Evolutionary conservation across 1,140 invertebrate species (phyloP), one percentile per base, ranked within the genome.

Genomic region (Drosophila murphyi): DNA sequence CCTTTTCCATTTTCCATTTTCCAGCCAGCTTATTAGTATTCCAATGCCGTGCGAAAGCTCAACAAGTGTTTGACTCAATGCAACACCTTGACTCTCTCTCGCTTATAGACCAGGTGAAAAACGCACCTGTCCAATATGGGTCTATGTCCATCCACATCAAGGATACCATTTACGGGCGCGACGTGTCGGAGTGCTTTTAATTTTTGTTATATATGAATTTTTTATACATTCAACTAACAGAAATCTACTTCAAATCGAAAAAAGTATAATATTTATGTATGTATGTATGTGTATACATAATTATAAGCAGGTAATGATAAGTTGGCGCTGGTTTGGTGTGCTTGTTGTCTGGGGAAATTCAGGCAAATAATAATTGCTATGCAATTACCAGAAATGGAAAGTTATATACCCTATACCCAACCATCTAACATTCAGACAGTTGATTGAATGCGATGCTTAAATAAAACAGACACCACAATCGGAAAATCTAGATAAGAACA

Each of bases 151-250:
- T 52, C 31, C 28, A 51, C 34, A 0, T 4, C 4, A n/a, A n/a
- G 39, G 39, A n/a, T 37, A 37, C 4, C 48, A 32, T 51, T 52
- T 52, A 64, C 48, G 1, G 20, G 20, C 20, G 20, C 48, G 62
- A 80, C 71, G 73, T 72, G 59, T 51, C 59, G 29, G 54, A 47
- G n/a, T 54, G 61, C 37, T 72, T 39, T 57, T 48, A 29, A 68
- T 80, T 80, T 77, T 74, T 74, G 70, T 57, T 81, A 78, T 61
- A 47, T 7, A 79, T 82, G 10, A 64, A 82, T 82, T 76, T 80
- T 82, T 80, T 76, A 82, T 83, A 72, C 35, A n/a, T 8, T 37
- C n/a, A 10, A 56, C 43, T 3, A 69, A 63, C 37, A 41, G 57
- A 56, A 62, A 47, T 12, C 48, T 43, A 65, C 54, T n/a, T n/a